Percentiles rank a stretch among this genome's conserved stretches.
phyloP scores from a whole-genome alignment of 2,797 vertebrate genomes.

The Xerus rutilus region DNA sequence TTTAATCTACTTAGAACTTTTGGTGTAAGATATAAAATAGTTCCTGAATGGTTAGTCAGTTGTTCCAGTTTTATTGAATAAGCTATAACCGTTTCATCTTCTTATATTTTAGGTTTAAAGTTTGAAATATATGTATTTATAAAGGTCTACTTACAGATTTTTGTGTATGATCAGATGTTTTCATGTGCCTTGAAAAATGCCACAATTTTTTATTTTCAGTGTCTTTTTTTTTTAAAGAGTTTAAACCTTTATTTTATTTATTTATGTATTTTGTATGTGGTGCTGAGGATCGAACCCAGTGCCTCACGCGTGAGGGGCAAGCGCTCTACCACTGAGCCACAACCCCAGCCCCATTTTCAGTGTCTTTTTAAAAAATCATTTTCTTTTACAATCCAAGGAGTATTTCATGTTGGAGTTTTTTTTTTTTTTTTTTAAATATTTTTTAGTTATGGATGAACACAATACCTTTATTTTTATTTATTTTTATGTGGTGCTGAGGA shows the following conservation, averaged over 20 bases:
- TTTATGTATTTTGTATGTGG: no score
- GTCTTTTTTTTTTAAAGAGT: neutral
- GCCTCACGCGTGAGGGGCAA: no score
- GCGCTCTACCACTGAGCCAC: no score
- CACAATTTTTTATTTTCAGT: neutral
- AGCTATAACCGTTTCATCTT: neutral
- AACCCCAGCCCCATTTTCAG: no score
- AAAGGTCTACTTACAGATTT: slow-evolving; percentile 61
- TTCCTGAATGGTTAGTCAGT: slow-evolving; percentile 32
- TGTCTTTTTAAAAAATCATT: neutral
- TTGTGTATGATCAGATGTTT: slow-evolving; percentile 24
- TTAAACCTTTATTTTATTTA: no score
- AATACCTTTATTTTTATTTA: no score
- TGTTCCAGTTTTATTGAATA: slow-evolving; percentile 59
- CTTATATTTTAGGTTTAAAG: slow-evolving; percentile 14
- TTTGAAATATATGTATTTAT: slow-evolving; percentile 59
- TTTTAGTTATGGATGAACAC: no score
- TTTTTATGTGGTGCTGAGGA: no score
- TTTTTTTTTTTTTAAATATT: neutral
- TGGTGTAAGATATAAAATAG: slow-evolving; percentile 35
- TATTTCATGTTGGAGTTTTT: slow-evolving; percentile 32
- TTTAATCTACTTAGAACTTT: slow-evolving; percentile 61
- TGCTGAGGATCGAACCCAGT: no score
- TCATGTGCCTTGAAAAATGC: neutral
- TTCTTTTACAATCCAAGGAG: slow-evolving; percentile 41